These are phyloP conservation scores for Leptinotarsa tumamoca DNA, from an alignment of 2,888 invertebrate species.

Conservation along the genomic window DNA sequence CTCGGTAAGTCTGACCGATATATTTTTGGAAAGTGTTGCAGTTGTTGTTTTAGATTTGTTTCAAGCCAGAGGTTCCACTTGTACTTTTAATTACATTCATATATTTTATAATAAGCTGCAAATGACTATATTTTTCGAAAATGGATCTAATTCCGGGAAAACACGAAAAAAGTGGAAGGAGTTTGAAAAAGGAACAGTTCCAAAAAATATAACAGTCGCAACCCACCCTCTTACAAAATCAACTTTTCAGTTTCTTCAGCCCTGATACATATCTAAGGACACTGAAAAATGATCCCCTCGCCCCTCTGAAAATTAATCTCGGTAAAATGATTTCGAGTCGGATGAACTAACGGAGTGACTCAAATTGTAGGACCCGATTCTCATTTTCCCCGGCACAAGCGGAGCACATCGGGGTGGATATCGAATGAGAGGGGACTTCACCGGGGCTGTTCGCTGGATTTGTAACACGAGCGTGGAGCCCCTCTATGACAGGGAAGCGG, in stretches of 20 bases:
- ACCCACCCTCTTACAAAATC: neutral
- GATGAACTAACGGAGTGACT: slow-evolving; percentile 19
- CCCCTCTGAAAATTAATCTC: slow-evolving; percentile 27
- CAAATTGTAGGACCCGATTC: slow-evolving; percentile 13
- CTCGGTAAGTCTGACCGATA: too few relatives aligned
- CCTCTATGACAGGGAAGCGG: slow-evolving; percentile 42
- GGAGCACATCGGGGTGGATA: slow-evolving; percentile 7
- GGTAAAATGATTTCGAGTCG: slow-evolving; percentile 19
- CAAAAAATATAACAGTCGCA: too few relatives aligned
- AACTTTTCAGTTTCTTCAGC: neutral
- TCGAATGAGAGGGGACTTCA: slow-evolving; percentile 33
- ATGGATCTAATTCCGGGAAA: too few relatives aligned
- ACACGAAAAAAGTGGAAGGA: too few relatives aligned
- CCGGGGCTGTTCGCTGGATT: slow-evolving; percentile 38
- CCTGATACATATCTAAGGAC: neutral
- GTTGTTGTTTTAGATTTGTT: too few relatives aligned
- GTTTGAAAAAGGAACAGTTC: too few relatives aligned
- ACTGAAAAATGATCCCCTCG: slow-evolving; percentile 1
- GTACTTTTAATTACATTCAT: too few relatives aligned
- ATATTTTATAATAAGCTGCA: too few relatives aligned
- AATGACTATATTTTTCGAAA: too few relatives aligned
- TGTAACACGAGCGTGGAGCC: slow-evolving; percentile 47
- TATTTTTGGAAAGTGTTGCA: too few relatives aligned
- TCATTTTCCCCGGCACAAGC: slow-evolving; percentile 17
- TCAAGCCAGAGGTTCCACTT: too few relatives aligned